Evolutionary conservation across 92 coral and sea anemone genomes (phyloP), one percentile per base, ranked within the genome.

Genomic region (Virgularia gustaviana): DNA sequence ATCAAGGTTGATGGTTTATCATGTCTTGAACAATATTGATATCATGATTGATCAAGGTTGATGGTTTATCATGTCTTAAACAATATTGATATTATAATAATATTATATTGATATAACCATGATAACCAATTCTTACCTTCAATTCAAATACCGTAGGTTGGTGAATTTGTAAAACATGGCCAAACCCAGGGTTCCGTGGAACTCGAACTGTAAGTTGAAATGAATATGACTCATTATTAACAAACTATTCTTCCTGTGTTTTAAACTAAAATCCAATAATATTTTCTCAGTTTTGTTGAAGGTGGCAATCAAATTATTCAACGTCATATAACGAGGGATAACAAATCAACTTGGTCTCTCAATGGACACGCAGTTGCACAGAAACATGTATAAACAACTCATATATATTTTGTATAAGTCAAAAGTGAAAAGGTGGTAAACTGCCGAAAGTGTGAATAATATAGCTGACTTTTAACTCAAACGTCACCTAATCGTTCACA

Each of bases 161-260:
- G 99, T 30, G 99, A 88, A 49, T 94, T 94, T 80, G 95, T 94
- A 31, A 94, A 94, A 70, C 99, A 94, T 83, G 99, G 99, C 18
- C 86, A 84, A 23, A 52, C 90, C 23, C 89, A 83, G 60, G 95
- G 86, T 32, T 73, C 90, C 64, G 57, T 81, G 25, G 99, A 94
- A 78, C 63, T 94, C 63, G 99, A 94, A 67, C 61, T 94, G 99
- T 94, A 78, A 84, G 99, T 86, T 35, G 15, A 41, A 27, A 6
- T 9, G 34, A 24, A 59, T 3, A 62, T 34, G 28, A 34, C 8
- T 4, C 6, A 18, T 36, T 62, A 30, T 25, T 4, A 25, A 33
- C 2, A 9, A 56, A 29, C 34, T 24, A 34, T 2, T 36, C 29
- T 63, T 37, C 8, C 12, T 67, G 10, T 13, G 65, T 37, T 12